Evolutionary conservation across 2,888 invertebrate genomes (phyloP).

Genomic region (Abrostola tripartita): DNA sequence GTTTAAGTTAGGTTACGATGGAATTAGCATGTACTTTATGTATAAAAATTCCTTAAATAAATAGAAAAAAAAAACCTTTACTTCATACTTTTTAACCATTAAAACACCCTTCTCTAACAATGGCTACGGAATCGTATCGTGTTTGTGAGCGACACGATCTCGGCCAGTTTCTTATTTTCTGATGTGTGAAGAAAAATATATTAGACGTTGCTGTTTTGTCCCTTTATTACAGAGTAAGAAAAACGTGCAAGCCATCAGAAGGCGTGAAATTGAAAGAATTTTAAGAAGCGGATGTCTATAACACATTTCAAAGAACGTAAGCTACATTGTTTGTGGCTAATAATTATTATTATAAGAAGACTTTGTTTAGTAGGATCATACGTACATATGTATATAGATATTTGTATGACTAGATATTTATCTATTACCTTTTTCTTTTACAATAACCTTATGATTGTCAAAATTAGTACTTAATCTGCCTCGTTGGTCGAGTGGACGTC

Average conservation of each 20-base stretch:
- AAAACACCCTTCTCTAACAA: not conserved
- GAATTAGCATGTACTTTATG: not conserved
- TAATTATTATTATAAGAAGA: not conserved
- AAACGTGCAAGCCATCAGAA: not conserved
- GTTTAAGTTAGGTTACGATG: not conserved
- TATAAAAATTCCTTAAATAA: not conserved
- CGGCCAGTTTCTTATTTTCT: not conserved
- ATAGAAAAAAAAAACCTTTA: not conserved
- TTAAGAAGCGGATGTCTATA: not conserved
- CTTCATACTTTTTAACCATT: too few species aligned
- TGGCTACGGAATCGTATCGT: not conserved
- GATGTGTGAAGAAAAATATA: slow-evolving; percentile 3
- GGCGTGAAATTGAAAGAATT: not conserved
- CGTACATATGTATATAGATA: too few species aligned
- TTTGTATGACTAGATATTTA: too few species aligned
- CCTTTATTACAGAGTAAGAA: not conserved
- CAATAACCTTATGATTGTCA: too few species aligned
- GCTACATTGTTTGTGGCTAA: not conserved
- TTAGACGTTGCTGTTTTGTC: not conserved
- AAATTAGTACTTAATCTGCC: too few species aligned
- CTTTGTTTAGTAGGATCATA: too few species aligned
- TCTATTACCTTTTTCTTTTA: too few species aligned
- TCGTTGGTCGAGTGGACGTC: too few species aligned
- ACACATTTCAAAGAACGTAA: not conserved
- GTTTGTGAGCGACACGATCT: not conserved